A percentile compares a stretch with the other conserved stretches of the same genome.
These are phyloP conservation scores for Meteorus cinctellus DNA, from an alignment of 2,888 invertebrate genomes.

Conservation along the genomic window DNA sequence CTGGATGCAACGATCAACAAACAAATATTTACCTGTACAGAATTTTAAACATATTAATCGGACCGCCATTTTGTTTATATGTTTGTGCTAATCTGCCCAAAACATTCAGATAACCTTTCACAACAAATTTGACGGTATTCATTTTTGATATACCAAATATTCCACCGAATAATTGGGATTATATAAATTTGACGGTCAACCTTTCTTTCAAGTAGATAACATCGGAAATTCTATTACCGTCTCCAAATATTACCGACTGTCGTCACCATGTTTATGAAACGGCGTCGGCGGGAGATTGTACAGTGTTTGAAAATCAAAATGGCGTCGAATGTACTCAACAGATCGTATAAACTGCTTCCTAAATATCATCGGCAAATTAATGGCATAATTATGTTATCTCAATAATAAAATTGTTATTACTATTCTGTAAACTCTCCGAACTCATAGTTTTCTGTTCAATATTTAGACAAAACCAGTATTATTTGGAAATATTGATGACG, in stretches of 20 bases:
- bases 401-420: no score
- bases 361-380: no score
- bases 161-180: background rate
- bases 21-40: slow-evolving; percentile 30
- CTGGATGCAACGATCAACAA: background rate
- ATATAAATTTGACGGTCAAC: slow-evolving; percentile 2
- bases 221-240: background rate
- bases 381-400: no score
- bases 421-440: no score
- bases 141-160: background rate
- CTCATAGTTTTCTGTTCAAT: no score
- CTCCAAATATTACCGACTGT: background rate
- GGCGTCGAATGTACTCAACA: background rate
- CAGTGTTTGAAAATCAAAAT: background rate
- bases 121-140: slow-evolving; percentile 3
- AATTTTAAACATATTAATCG: background rate
- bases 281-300: background rate
- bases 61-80: slow-evolving; percentile 32
- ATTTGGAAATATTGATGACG: no score
- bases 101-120: slow-evolving; percentile 26
- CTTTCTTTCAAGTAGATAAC: background rate
- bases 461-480: no score
- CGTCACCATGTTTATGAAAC: no score
- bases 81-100: slow-evolving; percentile 21
- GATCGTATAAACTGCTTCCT: no score